phyloP scores from a whole-genome alignment of 2,113 vertebrate species.

The Campylomormyrus numenius region DNA sequence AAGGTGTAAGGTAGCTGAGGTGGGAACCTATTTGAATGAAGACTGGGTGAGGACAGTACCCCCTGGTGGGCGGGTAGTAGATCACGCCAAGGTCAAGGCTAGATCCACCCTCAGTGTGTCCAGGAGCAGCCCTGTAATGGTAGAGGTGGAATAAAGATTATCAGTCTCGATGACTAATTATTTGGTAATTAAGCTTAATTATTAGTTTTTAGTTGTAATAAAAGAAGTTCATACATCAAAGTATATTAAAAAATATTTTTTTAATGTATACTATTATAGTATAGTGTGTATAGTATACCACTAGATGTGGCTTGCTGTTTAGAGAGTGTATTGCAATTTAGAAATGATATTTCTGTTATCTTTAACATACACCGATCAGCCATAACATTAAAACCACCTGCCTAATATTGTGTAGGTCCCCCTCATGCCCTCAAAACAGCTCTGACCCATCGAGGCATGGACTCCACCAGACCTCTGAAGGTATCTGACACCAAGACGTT shows the following conservation, averaged over 20 bases:
- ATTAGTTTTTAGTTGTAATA: background rate
- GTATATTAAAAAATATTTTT: background rate
- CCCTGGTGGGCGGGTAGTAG: conserved; percentile 9
- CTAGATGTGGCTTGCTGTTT: background rate
- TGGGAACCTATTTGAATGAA: conserved; percentile 57
- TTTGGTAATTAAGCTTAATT: background rate
- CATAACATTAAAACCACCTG: background rate
- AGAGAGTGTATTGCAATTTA: background rate
- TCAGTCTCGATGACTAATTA: background rate
- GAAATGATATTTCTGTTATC: background rate
- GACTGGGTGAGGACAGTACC: conserved; percentile 54
- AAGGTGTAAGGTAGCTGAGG: conserved; percentile 56
- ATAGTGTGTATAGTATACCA: background rate
- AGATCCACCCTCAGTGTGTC: conserved; percentile 20
- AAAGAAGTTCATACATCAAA: background rate
- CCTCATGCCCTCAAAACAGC: background rate
- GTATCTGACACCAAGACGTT: background rate
- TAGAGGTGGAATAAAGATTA: conserved; percentile 5
- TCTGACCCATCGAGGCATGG: background rate
- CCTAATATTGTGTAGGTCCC: background rate
- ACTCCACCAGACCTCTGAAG: background rate
- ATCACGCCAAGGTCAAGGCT: conserved; percentile 15
- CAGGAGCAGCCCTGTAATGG: conserved; percentile 18
- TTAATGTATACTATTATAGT: background rate
- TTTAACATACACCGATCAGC: background rate